Conservation (phyloP, 2,888 invertebrate species). For the Pachydiplax longipennis region DNA sequence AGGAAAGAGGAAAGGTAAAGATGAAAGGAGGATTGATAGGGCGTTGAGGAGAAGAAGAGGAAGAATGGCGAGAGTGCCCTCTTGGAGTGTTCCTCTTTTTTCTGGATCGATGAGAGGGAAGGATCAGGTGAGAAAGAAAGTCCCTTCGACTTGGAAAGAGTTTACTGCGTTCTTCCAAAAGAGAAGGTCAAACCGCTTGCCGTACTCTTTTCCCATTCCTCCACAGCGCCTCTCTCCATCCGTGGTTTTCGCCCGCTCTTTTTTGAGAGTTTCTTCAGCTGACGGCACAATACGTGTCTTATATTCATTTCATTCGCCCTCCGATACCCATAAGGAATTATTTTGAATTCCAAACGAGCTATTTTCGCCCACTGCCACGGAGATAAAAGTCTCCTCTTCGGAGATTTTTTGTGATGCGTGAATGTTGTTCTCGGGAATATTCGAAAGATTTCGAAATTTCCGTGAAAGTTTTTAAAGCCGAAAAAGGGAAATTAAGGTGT, state of each 20-base stretch:
- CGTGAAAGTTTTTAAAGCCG: too few species aligned
- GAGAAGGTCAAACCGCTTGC: background rate
- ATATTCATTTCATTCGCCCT: too few species aligned
- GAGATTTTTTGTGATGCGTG: too few species aligned
- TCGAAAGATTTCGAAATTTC: too few species aligned
- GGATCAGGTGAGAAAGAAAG: background rate
- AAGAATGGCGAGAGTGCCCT: background rate
- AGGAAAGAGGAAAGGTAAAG: background rate
- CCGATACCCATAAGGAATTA: too few species aligned
- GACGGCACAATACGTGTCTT: background rate
- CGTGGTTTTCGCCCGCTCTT: background rate
- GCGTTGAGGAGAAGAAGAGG: background rate
- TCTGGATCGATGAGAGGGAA: background rate
- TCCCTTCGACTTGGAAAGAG: background rate
- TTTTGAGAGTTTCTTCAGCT: background rate
- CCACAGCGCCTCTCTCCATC: background rate
- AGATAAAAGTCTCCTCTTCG: too few species aligned
- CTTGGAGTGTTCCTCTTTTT: background rate
- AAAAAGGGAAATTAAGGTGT: too few species aligned
- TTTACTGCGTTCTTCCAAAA: background rate
- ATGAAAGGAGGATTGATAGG: background rate
- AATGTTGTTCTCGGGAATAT: too few species aligned
- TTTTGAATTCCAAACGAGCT: too few species aligned
- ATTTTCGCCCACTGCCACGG: too few species aligned
- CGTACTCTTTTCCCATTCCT: background rate